These are phyloP conservation scores for Parapristionchus giblindavisi DNA, from an alignment of 2,888 invertebrate genomes.

Conservation along the genomic window DNA sequence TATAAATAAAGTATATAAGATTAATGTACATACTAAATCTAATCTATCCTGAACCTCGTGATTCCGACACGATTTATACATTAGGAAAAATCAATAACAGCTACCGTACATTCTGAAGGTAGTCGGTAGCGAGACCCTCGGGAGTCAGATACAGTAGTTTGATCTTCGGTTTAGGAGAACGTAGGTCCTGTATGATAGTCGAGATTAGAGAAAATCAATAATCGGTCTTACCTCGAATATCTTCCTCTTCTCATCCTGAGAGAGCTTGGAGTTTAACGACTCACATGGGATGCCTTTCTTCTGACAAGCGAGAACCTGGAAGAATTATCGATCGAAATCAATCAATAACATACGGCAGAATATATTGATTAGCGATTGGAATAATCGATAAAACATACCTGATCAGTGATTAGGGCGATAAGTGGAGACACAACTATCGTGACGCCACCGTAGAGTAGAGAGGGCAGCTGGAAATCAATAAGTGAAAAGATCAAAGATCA, in stretches of 20 bases:
- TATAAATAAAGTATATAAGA: constrained; percentile 23
- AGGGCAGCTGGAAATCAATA: constrained; percentile 81
- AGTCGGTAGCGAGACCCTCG: constrained; percentile 86
- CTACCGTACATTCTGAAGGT: constrained; percentile 53
- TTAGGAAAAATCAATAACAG: constrained; percentile 5
- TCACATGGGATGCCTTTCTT: constrained; percentile 83
- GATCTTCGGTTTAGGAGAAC: constrained; percentile 76
- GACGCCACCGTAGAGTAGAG: constrained; percentile 81
- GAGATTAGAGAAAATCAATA: constrained; percentile 12
- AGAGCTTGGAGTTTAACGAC: constrained; percentile 91
- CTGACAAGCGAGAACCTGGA: constrained; percentile 85
- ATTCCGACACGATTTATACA: no score
- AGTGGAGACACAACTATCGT: constrained; percentile 95
- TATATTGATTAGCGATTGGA: no score
- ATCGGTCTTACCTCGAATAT: constrained; percentile 75
- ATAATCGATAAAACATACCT: constrained; percentile 29
- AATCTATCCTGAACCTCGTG: no score
- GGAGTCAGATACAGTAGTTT: constrained; percentile 94
- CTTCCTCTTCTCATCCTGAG: constrained; percentile 79
- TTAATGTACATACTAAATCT: no score
- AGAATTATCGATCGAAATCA: no score
- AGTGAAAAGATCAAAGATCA: background rate
- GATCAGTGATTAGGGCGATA: constrained; percentile 89
- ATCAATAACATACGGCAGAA: no score
- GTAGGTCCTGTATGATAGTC: constrained; percentile 54